Base-by-base conservation (phyloP, 2,888 invertebrate species). In the Corbicula japonica region DNA sequence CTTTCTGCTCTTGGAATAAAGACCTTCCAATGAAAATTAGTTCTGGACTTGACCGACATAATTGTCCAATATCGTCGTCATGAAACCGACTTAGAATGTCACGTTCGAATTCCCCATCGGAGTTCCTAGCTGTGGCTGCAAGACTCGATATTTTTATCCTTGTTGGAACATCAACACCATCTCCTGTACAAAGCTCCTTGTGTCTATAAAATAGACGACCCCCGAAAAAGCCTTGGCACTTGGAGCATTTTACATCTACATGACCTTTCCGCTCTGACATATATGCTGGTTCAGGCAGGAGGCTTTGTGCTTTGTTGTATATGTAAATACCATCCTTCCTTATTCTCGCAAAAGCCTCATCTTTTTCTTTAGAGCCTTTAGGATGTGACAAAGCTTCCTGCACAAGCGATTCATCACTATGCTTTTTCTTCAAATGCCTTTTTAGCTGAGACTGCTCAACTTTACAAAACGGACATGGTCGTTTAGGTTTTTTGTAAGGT, bases 201-300 rank as follows among this genome's bases (percentile, higher is more conserved):
- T 70, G 70, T 23, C 70, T 21, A 23, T 70, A 46, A 41, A 70
- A 70, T 2, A 70, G 38, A 4, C 34, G 41, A 21, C 50, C 32
- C 21, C 50, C 50, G 23, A 48, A 70, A 46, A 61, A 70, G 2
- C 70, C 70, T 35, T 61, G 46, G 50, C 70, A 70, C 23, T 70
- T 70, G 5, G 61, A 61, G 34, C 70, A 70, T 23, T 28, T 15
- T 26, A 58, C 34, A 30, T 69, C 58, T 10, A 28, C 44, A 38
- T 58, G 46, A 1, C 30, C 44, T 32, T 46, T 32, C 34, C 54
- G 54, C 30, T 62, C 44, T n/a, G 62, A 21, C 23, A 62, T n/a
- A 38, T 62, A 62, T 10, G n/a, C 38, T 44, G 62, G 62, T 26
- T 44, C 62, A 10, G 21, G 26, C 12, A 21, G 32, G 10, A 44